Evolutionary conservation across 2,888 invertebrate species (phyloP).

Genomic region (Tridacna crocea): DNA sequence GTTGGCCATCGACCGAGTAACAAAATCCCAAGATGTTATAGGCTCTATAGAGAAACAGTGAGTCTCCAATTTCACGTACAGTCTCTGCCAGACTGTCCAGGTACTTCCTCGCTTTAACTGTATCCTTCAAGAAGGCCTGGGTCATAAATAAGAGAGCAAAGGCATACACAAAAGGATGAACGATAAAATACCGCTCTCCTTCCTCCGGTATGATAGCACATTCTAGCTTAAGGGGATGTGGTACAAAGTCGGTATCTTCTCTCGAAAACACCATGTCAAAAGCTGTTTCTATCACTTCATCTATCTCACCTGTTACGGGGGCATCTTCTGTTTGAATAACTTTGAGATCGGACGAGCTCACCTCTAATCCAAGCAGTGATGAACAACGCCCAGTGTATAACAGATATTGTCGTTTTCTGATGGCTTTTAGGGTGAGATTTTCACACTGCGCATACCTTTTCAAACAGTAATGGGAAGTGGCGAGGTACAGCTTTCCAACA

Average conservation of each 20-base stretch:
- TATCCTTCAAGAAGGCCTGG: not conserved
- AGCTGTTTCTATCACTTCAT: not conserved
- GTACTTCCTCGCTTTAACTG: not conserved
- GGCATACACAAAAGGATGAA: constrained; percentile 36
- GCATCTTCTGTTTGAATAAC: not conserved
- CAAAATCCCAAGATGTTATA: constrained; percentile 28
- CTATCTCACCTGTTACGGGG: not conserved
- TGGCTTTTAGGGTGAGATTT: not conserved
- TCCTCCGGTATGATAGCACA: constrained; percentile 23
- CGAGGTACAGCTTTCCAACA: constrained; percentile 28
- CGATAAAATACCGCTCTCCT: constrained; percentile 1
- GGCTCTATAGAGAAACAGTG: constrained; percentile 13
- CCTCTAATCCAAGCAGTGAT: not conserved
- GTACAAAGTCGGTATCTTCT: constrained; percentile 22
- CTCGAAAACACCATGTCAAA: constrained; percentile 29
- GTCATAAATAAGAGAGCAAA: constrained; percentile 8
- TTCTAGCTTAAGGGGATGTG: constrained; percentile 33
- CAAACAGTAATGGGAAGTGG: not conserved
- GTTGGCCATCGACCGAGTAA: constrained; percentile 18
- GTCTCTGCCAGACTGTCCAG: constrained; percentile 10
- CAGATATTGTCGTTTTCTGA: not conserved
- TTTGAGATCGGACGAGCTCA: not conserved
- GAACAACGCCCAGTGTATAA: constrained; percentile 24
- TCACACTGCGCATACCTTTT: not conserved
- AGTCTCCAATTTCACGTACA: not conserved